Evolutionary conservation across 2,113 vertebrate genomes (phyloP).

Genomic region (Catharus bicknelli): DNA sequence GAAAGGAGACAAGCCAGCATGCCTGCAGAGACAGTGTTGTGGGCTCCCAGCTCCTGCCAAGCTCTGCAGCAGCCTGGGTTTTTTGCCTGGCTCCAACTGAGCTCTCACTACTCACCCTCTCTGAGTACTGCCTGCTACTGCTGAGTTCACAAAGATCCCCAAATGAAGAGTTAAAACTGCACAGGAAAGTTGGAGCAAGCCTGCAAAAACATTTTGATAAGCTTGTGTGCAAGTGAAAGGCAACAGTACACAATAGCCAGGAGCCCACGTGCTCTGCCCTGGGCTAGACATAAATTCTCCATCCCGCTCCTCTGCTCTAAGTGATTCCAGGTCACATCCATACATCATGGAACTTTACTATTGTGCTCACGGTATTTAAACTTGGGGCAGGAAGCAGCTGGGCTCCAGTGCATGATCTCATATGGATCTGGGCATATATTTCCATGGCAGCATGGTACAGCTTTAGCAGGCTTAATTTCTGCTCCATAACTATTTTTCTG

Average conservation of each 20-base stretch:
- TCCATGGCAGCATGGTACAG: background rate
- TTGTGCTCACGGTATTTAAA: conserved; percentile 7
- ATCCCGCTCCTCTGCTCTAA: background rate
- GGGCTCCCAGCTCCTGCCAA: background rate
- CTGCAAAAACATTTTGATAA: conserved; percentile 53
- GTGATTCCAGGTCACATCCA: conserved; percentile 55
- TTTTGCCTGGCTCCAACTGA: background rate
- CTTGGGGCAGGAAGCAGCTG: conserved; percentile 54
- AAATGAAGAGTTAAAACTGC: conserved; percentile 20
- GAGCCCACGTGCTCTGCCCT: conserved; percentile 34
- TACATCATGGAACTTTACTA: conserved; percentile 27
- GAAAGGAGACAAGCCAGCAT: background rate
- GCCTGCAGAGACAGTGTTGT: background rate
- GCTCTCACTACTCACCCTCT: background rate
- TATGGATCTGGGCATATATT: background rate
- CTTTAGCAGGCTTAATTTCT: conserved; percentile 11
- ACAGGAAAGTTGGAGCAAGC: background rate
- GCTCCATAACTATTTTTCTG: background rate
- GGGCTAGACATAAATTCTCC: conserved; percentile 52
- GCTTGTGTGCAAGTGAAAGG: conserved; percentile 17
- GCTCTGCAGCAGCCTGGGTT: background rate
- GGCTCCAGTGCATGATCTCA: conserved; percentile 27
- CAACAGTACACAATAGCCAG: conserved; percentile 17
- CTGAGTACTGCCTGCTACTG: background rate
- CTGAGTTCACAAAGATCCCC: background rate